Evolutionary conservation across 2,113 vertebrate species (phyloP), one percentile per base, ranked within the genome.

Genomic region (Spermophilus dauricus): DNA sequence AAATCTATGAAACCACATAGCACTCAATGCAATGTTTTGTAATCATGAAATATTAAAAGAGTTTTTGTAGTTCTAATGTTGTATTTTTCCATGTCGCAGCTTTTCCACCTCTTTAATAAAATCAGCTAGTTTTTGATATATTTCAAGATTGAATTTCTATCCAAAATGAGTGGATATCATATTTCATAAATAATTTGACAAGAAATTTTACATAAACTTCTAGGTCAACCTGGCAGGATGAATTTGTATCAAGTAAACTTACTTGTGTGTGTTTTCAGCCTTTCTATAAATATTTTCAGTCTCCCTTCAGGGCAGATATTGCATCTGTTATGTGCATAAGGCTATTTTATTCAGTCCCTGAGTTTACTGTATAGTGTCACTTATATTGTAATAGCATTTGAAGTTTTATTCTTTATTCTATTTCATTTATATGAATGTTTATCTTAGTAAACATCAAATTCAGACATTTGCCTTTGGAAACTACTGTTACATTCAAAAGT

Each of bases 171-270:
- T 67, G 22, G 67, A 39, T 94, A 83, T 34, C 32, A 69, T 80
- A 94, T 88, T 97, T 88, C 61, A 85, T 58, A 72, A 88, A 77
- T 85, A 96, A 90, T 87, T 85, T 96, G 94, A 97, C 39, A 89
- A 93, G 86, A 90, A 93, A 96, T 72, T 82, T 96, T 91, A 69
- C 42, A 61, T 87, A 92, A 92, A 88, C 86, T 91, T 95, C 67
- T 92, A 94, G 88, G 76, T 91, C 65, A 91, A 39, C 32, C 9
- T 77, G 39, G 32, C 63, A 75, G 30, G 39, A 77, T 96, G 67
- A 90, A 65, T 87, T 83, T 53, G 45, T 56, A 90, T 73, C 16
- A 28, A 95, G 34, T 58, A 87, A 82, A 89, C 14, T 45, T 78
- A 20, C 53, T 39, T 61, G 20, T 18, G 34, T 78, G 30, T 83